phyloP scores from a whole-genome alignment of 1,140 invertebrate genomes.

The Eupristina koningsbergeri region DNA sequence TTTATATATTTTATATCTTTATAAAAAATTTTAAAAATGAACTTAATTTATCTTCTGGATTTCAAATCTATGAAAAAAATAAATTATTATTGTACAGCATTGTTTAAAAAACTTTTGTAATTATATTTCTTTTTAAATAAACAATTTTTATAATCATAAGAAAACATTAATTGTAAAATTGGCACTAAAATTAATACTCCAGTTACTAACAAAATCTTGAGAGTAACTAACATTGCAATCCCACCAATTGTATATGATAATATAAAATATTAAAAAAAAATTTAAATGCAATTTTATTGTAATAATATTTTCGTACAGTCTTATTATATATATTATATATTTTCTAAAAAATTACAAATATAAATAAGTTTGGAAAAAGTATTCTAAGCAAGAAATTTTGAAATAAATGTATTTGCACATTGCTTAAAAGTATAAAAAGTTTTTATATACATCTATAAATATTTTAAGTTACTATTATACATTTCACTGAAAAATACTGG shows the following conservation, averaged over 20 bases:
- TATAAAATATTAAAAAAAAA: conserved; percentile 54
- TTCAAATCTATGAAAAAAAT: neutral
- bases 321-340: conserved; percentile 29
- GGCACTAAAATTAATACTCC: neutral
- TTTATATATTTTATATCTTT: neutral
- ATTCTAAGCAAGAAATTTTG: conserved; percentile 7
- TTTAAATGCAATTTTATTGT: conserved; percentile 15
- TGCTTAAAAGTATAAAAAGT: conserved; percentile 24
- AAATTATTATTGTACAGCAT: neutral
- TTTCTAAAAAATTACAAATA: conserved; percentile 44
- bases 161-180: neutral
- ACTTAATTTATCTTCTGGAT: neutral
- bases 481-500: conserved; percentile 22
- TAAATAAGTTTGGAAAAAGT: conserved; percentile 29
- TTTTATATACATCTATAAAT: conserved; percentile 40
- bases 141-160: neutral
- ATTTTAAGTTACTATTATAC: conserved; percentile 25
- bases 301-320: conserved; percentile 33
- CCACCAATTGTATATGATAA: conserved; percentile 40
- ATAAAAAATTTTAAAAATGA: neutral
- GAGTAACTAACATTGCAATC: neutral
- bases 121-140: neutral
- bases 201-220: neutral
- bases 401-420: conserved; percentile 15
- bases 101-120: neutral